These are phyloP conservation scores for Helleia helle DNA, from an alignment of 2,888 invertebrate genomes.

Conservation along the genomic window DNA sequence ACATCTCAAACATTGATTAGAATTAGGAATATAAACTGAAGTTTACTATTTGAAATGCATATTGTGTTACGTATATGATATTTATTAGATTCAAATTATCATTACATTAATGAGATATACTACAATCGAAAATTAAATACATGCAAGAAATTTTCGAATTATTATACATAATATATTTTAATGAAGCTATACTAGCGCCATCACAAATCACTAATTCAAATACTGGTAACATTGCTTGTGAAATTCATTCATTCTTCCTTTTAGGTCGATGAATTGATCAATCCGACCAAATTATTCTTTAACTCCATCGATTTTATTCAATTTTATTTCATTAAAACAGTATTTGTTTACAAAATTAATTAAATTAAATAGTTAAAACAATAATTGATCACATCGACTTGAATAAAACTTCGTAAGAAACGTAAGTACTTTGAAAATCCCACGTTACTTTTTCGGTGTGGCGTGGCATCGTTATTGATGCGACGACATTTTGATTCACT, in stretches of 20 bases:
- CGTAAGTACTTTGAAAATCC: slow-evolving; percentile 39
- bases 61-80: no score
- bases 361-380: slow-evolving; percentile 26
- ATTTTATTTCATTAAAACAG: background rate
- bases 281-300: slow-evolving; percentile 8
- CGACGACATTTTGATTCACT: slow-evolving; percentile 68
- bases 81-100: no score
- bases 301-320: slow-evolving; percentile 9
- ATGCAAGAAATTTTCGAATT: no score
- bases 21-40: no score
- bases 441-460: slow-evolving; percentile 35
- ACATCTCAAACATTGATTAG: no score
- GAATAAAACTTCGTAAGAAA: slow-evolving; percentile 25
- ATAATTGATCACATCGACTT: slow-evolving; percentile 15
- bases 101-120: no score
- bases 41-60: no score
- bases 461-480: slow-evolving; percentile 56
- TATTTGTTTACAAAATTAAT: slow-evolving; percentile 14
- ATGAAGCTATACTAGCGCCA: background rate
- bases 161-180: no score
- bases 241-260: slow-evolving; percentile 11
- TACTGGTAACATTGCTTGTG: background rate
- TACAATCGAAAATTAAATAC: no score
- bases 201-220: background rate
- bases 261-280: slow-evolving; percentile 12